A percentile compares a stretch with the other conserved stretches of the same genome.
phyloP scores from a whole-genome alignment of 1,140 invertebrate genomes.

The Holcopasites calliopsidis region DNA sequence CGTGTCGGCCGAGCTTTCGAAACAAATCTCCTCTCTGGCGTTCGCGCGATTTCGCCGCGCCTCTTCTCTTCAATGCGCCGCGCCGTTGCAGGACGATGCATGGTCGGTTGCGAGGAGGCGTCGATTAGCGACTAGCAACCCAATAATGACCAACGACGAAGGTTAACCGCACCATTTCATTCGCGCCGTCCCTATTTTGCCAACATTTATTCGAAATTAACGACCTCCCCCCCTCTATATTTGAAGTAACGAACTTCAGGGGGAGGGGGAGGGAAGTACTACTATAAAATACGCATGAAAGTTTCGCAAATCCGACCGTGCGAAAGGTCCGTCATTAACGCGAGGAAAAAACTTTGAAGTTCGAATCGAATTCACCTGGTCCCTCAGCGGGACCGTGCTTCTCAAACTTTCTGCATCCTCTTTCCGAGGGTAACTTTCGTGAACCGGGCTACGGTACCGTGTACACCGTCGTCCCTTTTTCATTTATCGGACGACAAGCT shows the following conservation, averaged over 20 bases:
- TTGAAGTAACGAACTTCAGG: not conserved
- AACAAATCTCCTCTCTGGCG: slow-evolving; percentile 55
- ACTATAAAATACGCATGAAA: not conserved
- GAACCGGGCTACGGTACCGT: not conserved
- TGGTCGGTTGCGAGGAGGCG: not conserved
- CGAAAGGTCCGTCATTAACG: slow-evolving; percentile 12
- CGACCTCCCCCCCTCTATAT: no score
- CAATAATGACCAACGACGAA: not conserved
- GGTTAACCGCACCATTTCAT: not conserved
- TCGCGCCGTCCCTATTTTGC: no score
- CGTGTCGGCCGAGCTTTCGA: slow-evolving; percentile 47
- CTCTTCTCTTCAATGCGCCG: not conserved
- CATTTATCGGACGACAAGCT: slow-evolving; percentile 26
- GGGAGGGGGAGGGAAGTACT: no score
- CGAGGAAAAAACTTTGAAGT: slow-evolving; percentile 6
- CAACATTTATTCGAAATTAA: not conserved
- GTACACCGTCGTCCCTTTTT: not conserved
- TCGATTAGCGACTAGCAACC: slow-evolving; percentile 14
- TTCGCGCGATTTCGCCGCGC: slow-evolving; percentile 25
- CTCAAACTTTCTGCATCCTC: slow-evolving; percentile 13
- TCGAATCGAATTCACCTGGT: slow-evolving; percentile 34
- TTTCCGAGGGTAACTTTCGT: slow-evolving; percentile 15
- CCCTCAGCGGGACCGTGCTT: not conserved
- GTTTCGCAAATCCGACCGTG: not conserved
- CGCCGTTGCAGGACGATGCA: slow-evolving; percentile 19